Evolutionary conservation across 2,113 vertebrate genomes (phyloP).

Genomic region (Leucoraja erinaceus): DNA sequence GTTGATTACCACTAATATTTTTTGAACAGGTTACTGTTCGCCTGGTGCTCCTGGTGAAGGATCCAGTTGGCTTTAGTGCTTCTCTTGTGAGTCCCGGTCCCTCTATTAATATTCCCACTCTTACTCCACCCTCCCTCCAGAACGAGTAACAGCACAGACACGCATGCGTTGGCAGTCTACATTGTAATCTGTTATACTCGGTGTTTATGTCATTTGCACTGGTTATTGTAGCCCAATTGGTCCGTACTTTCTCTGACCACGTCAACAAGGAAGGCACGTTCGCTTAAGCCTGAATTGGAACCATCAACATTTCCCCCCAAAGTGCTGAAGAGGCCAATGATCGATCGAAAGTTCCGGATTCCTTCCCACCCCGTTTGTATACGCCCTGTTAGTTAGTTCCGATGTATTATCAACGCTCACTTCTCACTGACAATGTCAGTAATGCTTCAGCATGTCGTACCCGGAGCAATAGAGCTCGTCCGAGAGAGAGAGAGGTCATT

Average conservation of each 20-base stretch:
- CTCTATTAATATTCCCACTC: constrained; percentile 25
- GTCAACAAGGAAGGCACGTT: neutral
- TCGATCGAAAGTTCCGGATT: neutral
- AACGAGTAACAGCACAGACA: constrained; percentile 6
- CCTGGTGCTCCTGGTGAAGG: neutral
- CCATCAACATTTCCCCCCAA: neutral
- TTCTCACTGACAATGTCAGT: neutral
- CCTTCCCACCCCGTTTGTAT: neutral
- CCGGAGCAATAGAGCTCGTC: neutral
- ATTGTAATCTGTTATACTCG: neutral
- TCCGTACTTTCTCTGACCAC: too few species aligned
- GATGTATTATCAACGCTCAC: neutral
- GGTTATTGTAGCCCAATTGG: neutral
- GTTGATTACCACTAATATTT: neutral
- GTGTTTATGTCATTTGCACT: neutral
- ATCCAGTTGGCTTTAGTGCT: neutral
- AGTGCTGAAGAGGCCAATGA: too few species aligned
- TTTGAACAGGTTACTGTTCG: neutral
- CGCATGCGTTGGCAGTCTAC: constrained; percentile 16
- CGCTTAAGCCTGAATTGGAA: neutral
- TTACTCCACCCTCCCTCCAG: constrained; percentile 15
- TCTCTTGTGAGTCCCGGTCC: neutral
- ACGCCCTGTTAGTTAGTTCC: neutral
- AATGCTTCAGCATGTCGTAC: neutral
- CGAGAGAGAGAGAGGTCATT: neutral